phyloP scores from a whole-genome alignment of 2,113 vertebrate species.

The Albula glossodonta region DNA sequence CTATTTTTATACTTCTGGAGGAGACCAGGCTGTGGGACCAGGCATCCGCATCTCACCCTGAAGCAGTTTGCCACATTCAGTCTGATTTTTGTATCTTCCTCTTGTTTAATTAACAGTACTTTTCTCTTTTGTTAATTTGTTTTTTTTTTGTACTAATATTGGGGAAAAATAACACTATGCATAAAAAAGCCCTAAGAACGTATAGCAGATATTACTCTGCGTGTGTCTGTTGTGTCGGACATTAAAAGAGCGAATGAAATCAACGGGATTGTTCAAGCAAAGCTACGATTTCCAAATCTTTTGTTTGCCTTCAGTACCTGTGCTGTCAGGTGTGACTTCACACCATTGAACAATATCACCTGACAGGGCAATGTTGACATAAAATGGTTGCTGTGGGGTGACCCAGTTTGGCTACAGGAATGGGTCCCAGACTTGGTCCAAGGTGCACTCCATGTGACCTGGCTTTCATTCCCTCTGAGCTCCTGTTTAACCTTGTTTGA shows the following conservation, averaged over 20 bases:
- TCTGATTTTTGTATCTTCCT: not conserved
- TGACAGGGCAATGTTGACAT: not conserved
- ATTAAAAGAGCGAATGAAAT: slow-evolving; percentile 5
- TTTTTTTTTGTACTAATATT: slow-evolving; percentile 1
- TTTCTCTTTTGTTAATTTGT: not conserved
- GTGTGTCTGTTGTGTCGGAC: not conserved
- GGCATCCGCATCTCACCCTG: too few species aligned
- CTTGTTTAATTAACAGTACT: not conserved
- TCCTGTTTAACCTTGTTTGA: not conserved
- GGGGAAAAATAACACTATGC: slow-evolving; percentile 43
- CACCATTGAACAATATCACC: not conserved
- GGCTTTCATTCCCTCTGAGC: not conserved
- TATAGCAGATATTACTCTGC: slow-evolving; percentile 3
- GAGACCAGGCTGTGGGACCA: not conserved
- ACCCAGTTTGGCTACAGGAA: not conserved
- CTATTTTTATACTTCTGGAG: not conserved
- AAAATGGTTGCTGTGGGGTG: not conserved
- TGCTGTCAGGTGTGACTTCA: not conserved
- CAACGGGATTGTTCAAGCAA: not conserved
- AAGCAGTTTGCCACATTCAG: not conserved
- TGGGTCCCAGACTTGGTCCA: not conserved
- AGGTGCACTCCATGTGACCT: not conserved
- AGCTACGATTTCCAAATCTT: not conserved
- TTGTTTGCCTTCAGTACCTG: not conserved
- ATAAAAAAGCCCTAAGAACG: not conserved